Evolutionary conservation across 2,797 vertebrate genomes (phyloP), one percentile per base, ranked within the genome.

Genomic region (Peromyscus aztecus): DNA sequence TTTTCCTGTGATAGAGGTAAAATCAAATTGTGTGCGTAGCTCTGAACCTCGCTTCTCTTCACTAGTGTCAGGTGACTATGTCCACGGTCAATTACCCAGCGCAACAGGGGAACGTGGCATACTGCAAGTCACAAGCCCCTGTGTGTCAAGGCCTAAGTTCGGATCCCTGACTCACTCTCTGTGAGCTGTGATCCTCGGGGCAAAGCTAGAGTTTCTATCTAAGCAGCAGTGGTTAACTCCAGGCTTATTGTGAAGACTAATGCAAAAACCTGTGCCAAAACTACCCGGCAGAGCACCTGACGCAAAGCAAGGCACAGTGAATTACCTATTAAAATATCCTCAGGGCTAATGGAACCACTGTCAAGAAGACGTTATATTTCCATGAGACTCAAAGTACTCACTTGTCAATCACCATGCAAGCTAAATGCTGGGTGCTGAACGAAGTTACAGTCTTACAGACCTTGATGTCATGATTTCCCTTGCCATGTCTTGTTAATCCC

Each of bases 41-140:
- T 87, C n/a, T 78, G 80, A 90, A 89, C 34, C 85, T 24, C 37
- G 21, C 24, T 93, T 88, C 82, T 75, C 82, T 85, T 89, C 31
- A 86, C 31, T 43, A 55, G 37, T 89, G 90, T 85, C 77, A 93
- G 61, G 63, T 61, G 63, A 89, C 21, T 37, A 76, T 57, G 78
- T 85, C 59, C 13, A 57, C 16, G 34, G 59, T 57, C n/a, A 89
- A 49, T 94, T 46, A 81, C 13, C 43, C 31, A 49, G 29, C 55
- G n/a, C 52, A 24, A 14, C 13, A 85, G 34, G 57, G 55, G 21
- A 87, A 16, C 21, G 49, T 3, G 43, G n/a, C 65, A 69, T 61
- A n/a, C 31, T 11, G 3, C 27, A 73, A 80, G 27, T 84, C 29
- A 29, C 9, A 52, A 65, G 67, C 14, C 23, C 82, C 80, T 6